Evolutionary conservation across 2,888 invertebrate genomes (phyloP).

Genomic region (Drosophila buzzatii): DNA sequence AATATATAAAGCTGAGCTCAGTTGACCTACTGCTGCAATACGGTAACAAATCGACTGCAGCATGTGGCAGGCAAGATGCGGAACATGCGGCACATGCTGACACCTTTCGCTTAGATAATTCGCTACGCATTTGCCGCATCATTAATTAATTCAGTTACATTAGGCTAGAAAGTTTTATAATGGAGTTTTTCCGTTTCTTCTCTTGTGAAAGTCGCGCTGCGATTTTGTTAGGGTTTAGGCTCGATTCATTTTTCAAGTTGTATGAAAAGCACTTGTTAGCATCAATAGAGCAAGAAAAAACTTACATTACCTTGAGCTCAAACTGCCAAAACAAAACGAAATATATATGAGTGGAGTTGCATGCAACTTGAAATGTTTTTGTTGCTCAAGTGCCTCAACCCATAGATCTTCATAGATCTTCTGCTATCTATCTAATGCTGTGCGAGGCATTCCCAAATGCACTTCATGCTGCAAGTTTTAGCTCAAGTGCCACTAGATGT

Average conservation of each 20-base stretch:
- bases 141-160: constrained; percentile 69
- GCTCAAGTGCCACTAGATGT: constrained; percentile 77
- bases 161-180: constrained; percentile 61
- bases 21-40: constrained; percentile 60
- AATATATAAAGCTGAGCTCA: constrained; percentile 10
- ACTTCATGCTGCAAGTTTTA: constrained; percentile 75
- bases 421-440: constrained; percentile 22
- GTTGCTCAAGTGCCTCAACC: constrained; percentile 33
- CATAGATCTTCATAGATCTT: constrained; percentile 14
- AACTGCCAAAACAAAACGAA: constrained; percentile 67
- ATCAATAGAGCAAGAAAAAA: constrained; percentile 33
- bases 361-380: constrained; percentile 42
- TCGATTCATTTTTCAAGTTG: constrained; percentile 38
- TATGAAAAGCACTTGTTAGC: constrained; percentile 62
- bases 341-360: constrained; percentile 33
- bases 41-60: constrained; percentile 27
- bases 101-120: constrained; percentile 55
- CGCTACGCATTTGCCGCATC: constrained; percentile 71
- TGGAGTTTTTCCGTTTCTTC: constrained; percentile 26
- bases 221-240: constrained; percentile 18
- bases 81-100: constrained; percentile 50
- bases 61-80: constrained; percentile 25
- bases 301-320: constrained; percentile 76
- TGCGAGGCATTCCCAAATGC: constrained; percentile 67
- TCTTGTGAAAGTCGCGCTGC: constrained; percentile 60